Conservation (phyloP, 92 coral and sea anemone species). For the Phenganax subtilis region DNA sequence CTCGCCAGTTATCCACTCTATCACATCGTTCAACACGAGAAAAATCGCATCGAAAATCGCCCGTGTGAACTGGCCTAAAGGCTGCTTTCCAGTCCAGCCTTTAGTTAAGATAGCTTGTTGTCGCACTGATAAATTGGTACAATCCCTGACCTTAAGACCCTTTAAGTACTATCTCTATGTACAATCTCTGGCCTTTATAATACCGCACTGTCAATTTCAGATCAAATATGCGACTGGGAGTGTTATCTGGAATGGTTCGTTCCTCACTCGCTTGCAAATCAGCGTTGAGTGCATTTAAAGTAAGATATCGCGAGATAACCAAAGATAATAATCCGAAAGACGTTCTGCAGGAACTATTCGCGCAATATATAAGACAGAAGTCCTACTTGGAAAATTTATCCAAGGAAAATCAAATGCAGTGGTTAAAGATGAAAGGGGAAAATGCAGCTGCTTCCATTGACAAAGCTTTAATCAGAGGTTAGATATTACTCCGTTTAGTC, state of each 20-base stretch:
- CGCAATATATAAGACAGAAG: neutral
- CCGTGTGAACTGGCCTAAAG: no score
- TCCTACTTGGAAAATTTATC: constrained; percentile 3
- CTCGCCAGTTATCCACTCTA: no score
- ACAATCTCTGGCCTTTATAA: neutral
- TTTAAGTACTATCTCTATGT: neutral
- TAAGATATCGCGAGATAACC: neutral
- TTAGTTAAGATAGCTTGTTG: no score
- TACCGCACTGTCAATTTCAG: neutral
- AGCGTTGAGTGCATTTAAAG: constrained; percentile 63
- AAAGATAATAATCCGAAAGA: constrained; percentile 20
- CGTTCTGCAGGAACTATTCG: constrained; percentile 1
- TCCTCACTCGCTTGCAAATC: constrained; percentile 74
- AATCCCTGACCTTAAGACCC: neutral
- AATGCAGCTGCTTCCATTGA: constrained; percentile 10
- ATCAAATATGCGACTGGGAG: constrained; percentile 65
- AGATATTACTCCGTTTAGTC: neutral
- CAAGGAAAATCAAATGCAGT: neutral
- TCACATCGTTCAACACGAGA: no score
- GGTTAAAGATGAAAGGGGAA: constrained; percentile 22
- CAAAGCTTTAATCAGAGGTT: constrained; percentile 30
- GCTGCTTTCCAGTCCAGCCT: no score
- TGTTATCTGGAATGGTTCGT: constrained; percentile 80
- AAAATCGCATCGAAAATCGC: no score
- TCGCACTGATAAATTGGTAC: neutral